Conservation (phyloP, 2,797 vertebrate genomes). For the Capromys pilorides region DNA sequence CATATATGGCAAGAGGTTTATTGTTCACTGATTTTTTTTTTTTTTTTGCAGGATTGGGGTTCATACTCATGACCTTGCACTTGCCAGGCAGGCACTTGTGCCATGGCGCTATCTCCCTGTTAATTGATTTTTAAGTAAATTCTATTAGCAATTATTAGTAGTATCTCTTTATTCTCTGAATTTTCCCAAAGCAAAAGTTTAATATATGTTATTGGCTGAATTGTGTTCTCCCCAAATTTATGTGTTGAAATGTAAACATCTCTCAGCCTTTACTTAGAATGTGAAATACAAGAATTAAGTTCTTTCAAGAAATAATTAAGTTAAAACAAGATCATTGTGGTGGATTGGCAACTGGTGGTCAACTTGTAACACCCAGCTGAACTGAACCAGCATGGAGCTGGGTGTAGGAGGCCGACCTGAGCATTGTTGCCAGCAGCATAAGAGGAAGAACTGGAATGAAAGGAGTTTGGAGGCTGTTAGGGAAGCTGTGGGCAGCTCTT, state of each 20-base stretch:
- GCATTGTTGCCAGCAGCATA: too few relatives aligned
- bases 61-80: too few relatives aligned
- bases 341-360: too few relatives aligned
- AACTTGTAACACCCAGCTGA: too few relatives aligned
- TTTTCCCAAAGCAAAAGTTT: conserved; percentile 16
- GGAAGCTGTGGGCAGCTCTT: too few relatives aligned
- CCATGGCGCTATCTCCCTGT: too few relatives aligned
- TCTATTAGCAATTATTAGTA: not conserved
- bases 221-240: not conserved
- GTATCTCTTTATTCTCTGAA: not conserved
- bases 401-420: too few relatives aligned
- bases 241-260: conserved; percentile 4
- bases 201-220: not conserved
- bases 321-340: conserved; percentile 34
- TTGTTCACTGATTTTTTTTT: not conserved
- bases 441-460: too few relatives aligned
- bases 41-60: too few relatives aligned
- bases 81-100: too few relatives aligned
- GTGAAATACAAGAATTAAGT: not conserved
- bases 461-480: too few relatives aligned
- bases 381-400: too few relatives aligned
- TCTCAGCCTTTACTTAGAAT: not conserved
- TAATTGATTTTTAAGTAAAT: conserved; percentile 22
- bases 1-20: not conserved
- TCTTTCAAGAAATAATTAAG: conserved; percentile 1